Evolutionary conservation across 2,888 invertebrate genomes (phyloP), one percentile per base, ranked within the genome.

Genomic region (Acronicta psi): DNA sequence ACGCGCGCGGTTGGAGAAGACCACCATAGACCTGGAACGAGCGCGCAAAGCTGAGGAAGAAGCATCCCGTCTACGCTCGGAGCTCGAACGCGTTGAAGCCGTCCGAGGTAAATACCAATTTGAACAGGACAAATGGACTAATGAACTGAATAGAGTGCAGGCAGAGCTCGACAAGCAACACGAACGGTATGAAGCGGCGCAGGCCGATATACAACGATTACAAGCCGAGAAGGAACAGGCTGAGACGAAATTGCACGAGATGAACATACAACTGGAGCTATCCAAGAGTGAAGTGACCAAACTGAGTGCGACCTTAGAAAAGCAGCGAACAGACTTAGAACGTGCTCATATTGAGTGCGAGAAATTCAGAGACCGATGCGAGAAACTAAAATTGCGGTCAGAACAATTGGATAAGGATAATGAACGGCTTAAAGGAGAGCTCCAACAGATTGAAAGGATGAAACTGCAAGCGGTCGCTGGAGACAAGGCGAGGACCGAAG

Each of bases 271-370:
- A 86, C 90, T 98, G 68, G 98, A 98, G 82, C 88, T 97, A 47
- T 96, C 97, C 38, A 96, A 97, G 82, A 96, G 96, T 50, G 98
- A 98, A 87, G 96, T 97, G 14, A 95, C 95, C 31, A 98, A 98
- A 88, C 93, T 96, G 17, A 95, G 96, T 69, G 95, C 95, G 38
- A 95, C 95, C 38, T 96, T 98, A 86, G 98, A 98, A 77, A 97
- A 97, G 83, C 97, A 97, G 85, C 95, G 97, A 38, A 93, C 95
- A 68, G 97, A 98, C 80, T 94, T 97, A 79, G 98, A 97, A 87
- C 95, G 98, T 43, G 96, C 98, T 73, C 96, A 97, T 82, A 97
- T 98, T 85, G 98, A 98, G 91, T 96, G 97, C 77, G 98, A 98
- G 85, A 98, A 98, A 92, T 96, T 98, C 67, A 95, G 97, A 76